Conservation (phyloP, 2,797 vertebrate genomes). For the Menidia menidia region DNA sequence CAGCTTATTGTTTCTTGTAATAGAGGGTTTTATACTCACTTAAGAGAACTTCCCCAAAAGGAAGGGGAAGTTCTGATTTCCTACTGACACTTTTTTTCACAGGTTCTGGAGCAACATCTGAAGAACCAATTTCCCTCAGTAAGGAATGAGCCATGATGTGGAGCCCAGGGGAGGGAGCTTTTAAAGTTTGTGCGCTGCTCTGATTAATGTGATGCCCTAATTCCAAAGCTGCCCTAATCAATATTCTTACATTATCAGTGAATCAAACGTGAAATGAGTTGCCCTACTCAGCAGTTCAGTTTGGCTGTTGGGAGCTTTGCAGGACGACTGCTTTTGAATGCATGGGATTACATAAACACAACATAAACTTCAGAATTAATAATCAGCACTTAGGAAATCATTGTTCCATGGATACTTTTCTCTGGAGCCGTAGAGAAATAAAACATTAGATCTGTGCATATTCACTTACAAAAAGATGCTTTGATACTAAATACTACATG, state of each 20-base stretch:
- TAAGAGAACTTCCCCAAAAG: too few species aligned
- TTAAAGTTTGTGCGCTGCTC: neutral
- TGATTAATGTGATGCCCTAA: conserved; percentile 7
- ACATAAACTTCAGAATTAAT: neutral
- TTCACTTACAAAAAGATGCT: too few species aligned
- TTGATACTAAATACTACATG: too few species aligned
- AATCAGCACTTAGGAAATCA: conserved; percentile 1
- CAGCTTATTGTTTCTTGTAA: conserved; percentile 37
- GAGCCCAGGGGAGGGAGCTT: conserved; percentile 13
- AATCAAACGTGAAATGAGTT: conserved; percentile 8
- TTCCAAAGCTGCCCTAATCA: conserved; percentile 12
- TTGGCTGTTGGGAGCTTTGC: neutral
- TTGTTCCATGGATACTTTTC: neutral
- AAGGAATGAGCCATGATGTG: conserved; percentile 1
- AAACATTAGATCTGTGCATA: neutral
- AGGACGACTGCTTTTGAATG: neutral
- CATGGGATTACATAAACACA: neutral
- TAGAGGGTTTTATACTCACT: conserved; percentile 26
- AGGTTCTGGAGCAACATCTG: conserved; percentile 46
- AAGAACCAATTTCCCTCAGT: conserved; percentile 48
- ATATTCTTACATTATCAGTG: conserved; percentile 1
- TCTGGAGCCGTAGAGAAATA: conserved; percentile 1
- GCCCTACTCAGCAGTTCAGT: neutral
- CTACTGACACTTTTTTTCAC: conserved; percentile 60
- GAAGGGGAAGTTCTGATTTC: conserved; percentile 52